These are phyloP conservation scores for Steinernema scapterisci DNA, from an alignment of 2,888 invertebrate species.

Conservation along the genomic window DNA sequence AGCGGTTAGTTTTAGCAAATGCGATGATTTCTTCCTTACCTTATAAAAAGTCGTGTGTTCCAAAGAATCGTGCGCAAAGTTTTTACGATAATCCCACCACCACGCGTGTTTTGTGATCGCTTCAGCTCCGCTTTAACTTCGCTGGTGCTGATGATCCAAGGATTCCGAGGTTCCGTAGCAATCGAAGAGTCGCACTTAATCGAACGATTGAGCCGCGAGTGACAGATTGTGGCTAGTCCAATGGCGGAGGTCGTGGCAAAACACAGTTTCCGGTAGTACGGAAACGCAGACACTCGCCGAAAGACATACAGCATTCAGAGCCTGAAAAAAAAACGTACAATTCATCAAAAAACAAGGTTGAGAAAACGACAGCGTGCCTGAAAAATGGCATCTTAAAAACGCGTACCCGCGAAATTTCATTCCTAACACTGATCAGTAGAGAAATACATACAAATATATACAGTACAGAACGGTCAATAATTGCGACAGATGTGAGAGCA, in stretches of 20 bases:
- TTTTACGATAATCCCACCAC: background rate
- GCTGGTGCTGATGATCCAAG: background rate
- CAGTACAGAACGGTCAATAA: background rate
- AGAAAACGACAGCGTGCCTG: too few species aligned
- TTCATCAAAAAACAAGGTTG: too few species aligned
- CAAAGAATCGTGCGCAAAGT: background rate
- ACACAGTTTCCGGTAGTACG: too few species aligned
- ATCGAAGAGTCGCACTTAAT: background rate
- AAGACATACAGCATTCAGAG: too few species aligned
- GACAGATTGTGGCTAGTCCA: too few species aligned
- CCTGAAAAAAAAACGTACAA: too few species aligned
- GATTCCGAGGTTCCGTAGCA: background rate
- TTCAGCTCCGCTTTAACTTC: slow-evolving; percentile 2
- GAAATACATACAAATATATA: background rate
- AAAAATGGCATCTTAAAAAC: too few species aligned
- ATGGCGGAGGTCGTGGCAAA: too few species aligned
- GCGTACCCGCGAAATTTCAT: too few species aligned
- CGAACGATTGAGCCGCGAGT: too few species aligned
- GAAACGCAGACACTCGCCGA: too few species aligned
- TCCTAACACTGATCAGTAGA: background rate
- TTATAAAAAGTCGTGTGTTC: background rate
- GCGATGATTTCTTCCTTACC: background rate
- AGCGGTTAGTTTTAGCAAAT: background rate
- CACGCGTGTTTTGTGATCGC: too few species aligned
- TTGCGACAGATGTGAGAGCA: background rate